Conservation (phyloP, 2,797 vertebrate species). For the Pantherophis alleghaniensis region DNA sequence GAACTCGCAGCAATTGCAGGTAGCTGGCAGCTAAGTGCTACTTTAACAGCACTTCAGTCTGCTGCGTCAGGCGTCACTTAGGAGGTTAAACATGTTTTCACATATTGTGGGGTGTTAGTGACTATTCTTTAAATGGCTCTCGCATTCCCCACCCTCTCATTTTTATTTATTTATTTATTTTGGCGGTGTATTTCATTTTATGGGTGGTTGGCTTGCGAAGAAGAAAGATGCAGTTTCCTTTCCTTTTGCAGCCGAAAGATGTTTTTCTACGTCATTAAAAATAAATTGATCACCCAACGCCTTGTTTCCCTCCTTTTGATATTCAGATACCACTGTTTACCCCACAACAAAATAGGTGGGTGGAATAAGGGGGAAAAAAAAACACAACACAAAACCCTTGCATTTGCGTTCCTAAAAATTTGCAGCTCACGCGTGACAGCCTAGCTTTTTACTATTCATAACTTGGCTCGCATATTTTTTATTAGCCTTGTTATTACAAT, state of each 20-base stretch:
- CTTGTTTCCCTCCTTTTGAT: not conserved
- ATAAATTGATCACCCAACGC: slow-evolving; percentile 6
- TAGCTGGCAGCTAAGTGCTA: too few species aligned
- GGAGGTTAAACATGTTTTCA: not conserved
- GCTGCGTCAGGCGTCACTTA: not conserved
- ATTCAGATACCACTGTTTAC: not conserved
- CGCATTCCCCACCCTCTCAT: not conserved
- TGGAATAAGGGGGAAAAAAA: not conserved
- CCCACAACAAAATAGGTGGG: not conserved
- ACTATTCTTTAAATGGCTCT: not conserved
- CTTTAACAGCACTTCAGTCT: too few species aligned
- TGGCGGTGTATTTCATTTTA: slow-evolving; percentile 20
- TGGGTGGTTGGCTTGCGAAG: not conserved
- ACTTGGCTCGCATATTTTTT: not conserved
- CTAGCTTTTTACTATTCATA: not conserved
- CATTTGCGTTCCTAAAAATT: not conserved
- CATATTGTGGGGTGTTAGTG: not conserved
- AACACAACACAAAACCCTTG: not conserved
- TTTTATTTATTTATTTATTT: not conserved
- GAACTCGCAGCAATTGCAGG: too few species aligned
- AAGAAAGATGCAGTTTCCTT: not conserved
- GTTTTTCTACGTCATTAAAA: slow-evolving; percentile 28
- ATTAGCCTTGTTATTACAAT: not conserved
- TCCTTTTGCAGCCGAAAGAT: not conserved
- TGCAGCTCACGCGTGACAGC: not conserved